Base-by-base conservation (phyloP, 1,140 invertebrate species). In the Trichonephila clavata region DNA sequence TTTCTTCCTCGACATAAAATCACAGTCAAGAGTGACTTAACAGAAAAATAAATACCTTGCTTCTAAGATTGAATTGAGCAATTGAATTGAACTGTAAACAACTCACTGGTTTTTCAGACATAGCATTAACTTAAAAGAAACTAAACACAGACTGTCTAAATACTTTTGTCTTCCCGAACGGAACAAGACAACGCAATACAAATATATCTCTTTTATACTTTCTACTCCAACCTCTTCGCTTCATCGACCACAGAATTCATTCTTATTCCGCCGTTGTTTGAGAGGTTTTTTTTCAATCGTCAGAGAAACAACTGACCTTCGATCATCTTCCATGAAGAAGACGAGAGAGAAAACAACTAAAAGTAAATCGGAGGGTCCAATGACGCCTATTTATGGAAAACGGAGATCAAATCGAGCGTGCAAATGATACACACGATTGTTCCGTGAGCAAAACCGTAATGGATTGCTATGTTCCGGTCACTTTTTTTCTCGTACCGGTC, bases 361-460 rank as follows among this genome's bases (percentile, higher is more conserved):
- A 77, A 32, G 1, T 16, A 18, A 77, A 77, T 77, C 27, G 18
- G 16, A 16, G 16, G 39, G 27, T 32, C 24, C 13, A 39, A 77
- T 3, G 71, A 20, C 71, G 71, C 27, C 71, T 77, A 39, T 39
- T 39, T 39, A 77, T 77, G 71, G 71, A 77, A 39, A 77, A 77
- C 71, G 71, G 14, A 32, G 20, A 39, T 39, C 71, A 32, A 77
- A 77, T 77, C 71, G 27, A 77, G 71, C 71, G 71, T 77, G 27
- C 71, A 77, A 77, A 77, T 20, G 71, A 77, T 77, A 13, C 71
- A 18, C 27, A 18, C 27, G 71, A 77, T 77, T 77, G 71, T 39
- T 39, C 18, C 32, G 71, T 32, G 24, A 27, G 18, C 18, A 77
- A 77, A 32, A 39, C 27, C 27, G 71, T 77, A 32, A 77, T 77